phyloP scores from a whole-genome alignment of 2,797 vertebrate genomes.

The Salarias fasciatus region DNA sequence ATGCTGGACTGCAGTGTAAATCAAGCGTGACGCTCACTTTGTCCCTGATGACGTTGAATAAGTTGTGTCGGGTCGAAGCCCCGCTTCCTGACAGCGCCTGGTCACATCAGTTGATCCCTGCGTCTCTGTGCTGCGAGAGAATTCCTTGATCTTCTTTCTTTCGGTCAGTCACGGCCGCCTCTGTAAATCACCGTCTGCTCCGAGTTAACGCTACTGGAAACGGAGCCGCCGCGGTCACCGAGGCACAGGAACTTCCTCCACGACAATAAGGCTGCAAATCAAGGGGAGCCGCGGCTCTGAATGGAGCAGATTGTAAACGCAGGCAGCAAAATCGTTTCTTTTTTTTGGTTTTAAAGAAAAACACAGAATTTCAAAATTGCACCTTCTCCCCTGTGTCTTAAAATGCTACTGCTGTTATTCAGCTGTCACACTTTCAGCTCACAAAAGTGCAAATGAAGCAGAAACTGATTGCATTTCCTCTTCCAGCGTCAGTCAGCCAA shows the following conservation, averaged over 20 bases:
- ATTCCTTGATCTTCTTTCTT: conserved; percentile 4
- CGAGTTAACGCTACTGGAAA: background rate
- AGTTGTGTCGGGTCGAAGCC: too few relatives aligned
- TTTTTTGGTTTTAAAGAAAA: too few relatives aligned
- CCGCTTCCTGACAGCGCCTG: background rate
- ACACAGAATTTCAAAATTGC: too few relatives aligned
- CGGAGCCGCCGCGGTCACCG: conserved; percentile 4
- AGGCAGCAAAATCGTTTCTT: too few relatives aligned
- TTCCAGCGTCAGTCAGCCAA: background rate
- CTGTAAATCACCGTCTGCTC: conserved; percentile 18
- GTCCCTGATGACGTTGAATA: too few relatives aligned
- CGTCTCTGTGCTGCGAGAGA: conserved; percentile 1
- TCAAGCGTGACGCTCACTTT: too few relatives aligned
- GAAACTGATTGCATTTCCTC: background rate
- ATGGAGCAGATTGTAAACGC: background rate
- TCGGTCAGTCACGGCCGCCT: conserved; percentile 9
- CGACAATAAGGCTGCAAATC: conserved; percentile 14
- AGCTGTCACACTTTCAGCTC: too few relatives aligned
- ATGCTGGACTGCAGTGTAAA: too few relatives aligned
- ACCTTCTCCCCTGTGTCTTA: too few relatives aligned
- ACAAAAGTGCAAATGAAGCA: background rate
- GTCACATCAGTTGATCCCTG: background rate
- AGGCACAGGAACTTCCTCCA: background rate
- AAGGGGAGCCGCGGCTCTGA: background rate
- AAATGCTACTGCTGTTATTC: background rate